Evolutionary conservation across 2,113 vertebrate genomes (phyloP).

Genomic region (Etheostoma spectabile): DNA sequence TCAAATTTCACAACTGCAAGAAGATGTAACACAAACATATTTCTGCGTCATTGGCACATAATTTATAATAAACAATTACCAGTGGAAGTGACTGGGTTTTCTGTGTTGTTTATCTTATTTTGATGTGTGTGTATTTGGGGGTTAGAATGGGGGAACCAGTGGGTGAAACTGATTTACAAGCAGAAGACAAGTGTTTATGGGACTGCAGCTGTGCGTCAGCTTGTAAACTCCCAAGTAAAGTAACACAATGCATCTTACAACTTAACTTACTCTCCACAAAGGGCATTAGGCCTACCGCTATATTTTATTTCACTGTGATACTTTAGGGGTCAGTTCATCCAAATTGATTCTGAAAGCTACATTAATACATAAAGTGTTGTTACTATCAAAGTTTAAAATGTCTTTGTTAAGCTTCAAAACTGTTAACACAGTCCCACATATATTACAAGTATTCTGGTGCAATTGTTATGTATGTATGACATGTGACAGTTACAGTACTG

Average conservation of each 20-base stretch:
- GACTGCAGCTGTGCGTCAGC: constrained; percentile 72
- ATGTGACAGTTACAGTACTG: too few relatives aligned
- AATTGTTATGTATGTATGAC: background rate
- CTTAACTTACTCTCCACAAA: background rate
- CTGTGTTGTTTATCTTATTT: constrained; percentile 64
- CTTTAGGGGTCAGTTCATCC: background rate
- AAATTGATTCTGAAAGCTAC: background rate
- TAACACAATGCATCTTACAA: constrained; percentile 9
- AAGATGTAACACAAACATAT: constrained; percentile 16
- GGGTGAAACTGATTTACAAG: constrained; percentile 56
- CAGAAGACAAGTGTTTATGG: constrained; percentile 66
- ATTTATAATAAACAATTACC: constrained; percentile 23
- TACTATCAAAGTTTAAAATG: background rate
- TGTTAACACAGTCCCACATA: background rate
- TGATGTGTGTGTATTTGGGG: constrained; percentile 14
- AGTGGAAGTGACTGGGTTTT: constrained; percentile 11
- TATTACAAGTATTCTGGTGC: too few relatives aligned
- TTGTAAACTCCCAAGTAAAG: constrained; percentile 23
- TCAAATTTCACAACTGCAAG: constrained; percentile 43
- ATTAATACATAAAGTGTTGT: background rate
- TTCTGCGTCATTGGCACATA: constrained; percentile 54
- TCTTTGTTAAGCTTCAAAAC: background rate
- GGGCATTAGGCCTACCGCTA: background rate
- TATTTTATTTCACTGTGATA: background rate
- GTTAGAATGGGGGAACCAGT: constrained; percentile 27